Evolutionary conservation across 1,140 invertebrate species (phyloP).

Genomic region (Mesaphorura yosii): DNA sequence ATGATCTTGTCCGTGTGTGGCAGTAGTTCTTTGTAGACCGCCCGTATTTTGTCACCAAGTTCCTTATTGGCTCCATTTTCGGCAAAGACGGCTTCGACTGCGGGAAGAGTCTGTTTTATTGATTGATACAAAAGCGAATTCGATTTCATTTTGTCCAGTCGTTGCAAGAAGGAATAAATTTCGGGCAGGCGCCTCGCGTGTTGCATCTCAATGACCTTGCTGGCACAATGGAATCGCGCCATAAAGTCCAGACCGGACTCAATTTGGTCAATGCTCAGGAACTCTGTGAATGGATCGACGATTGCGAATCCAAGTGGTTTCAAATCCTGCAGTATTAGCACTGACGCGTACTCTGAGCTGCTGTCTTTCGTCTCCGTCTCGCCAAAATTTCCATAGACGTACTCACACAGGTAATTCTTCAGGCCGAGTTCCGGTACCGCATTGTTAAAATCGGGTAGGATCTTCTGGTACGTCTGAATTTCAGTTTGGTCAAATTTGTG

Average conservation of each 20-base stretch:
- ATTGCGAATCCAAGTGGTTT: not conserved
- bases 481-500: not conserved
- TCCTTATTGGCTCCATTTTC: not conserved
- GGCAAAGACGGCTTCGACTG: not conserved
- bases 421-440: not conserved
- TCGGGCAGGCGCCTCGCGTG: not conserved
- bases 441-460: not conserved
- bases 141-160: not conserved
- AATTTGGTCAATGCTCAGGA: not conserved
- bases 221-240: conserved; percentile 7
- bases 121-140: not conserved
- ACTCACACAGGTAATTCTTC: not conserved
- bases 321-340: not conserved
- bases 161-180: not conserved
- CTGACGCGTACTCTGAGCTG: not conserved
- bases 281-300: not conserved
- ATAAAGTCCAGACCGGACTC: not conserved
- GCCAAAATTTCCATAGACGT: not conserved
- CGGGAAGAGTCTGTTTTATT: not conserved
- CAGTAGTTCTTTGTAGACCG: not conserved
- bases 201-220: not conserved
- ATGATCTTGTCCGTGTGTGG: not conserved
- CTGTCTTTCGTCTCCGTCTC: not conserved
- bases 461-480: not conserved
- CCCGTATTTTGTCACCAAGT: not conserved